Evolutionary conservation across 2,113 vertebrate species (phyloP).

Genomic region (Micronycteris hirsuta): DNA sequence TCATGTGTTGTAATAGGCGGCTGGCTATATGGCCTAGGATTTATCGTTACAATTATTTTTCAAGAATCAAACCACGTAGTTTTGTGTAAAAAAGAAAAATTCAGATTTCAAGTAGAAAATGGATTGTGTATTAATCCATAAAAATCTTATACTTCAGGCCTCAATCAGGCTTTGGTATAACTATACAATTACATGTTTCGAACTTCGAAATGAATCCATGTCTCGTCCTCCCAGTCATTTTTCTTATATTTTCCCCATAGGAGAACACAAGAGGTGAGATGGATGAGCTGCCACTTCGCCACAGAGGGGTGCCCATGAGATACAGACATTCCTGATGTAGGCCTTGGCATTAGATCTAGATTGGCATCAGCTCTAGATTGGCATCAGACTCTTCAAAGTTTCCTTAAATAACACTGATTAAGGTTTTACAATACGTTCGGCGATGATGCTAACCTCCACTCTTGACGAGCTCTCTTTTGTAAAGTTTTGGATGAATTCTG

Average conservation of each 20-base stretch:
- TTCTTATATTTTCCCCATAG: conserved; percentile 40
- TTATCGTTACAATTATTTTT: not conserved
- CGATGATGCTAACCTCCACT: conserved; percentile 61
- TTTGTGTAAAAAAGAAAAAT: not conserved
- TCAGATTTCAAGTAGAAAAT: conserved; percentile 43
- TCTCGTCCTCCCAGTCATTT: conserved; percentile 39
- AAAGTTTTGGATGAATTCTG: conserved; percentile 60
- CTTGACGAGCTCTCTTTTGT: conserved; percentile 62
- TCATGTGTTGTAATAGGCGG: not conserved
- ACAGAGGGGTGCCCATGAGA: conserved; percentile 56
- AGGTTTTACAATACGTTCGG: conserved; percentile 72
- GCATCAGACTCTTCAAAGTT: conserved; percentile 52
- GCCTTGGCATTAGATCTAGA: conserved; percentile 63
- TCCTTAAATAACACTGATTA: conserved; percentile 70
- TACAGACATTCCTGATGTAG: conserved; percentile 52
- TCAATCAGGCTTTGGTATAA: not conserved
- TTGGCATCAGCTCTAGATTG: conserved; percentile 59
- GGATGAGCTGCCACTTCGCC: conserved; percentile 58
- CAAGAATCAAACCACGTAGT: not conserved
- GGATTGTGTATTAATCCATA: conserved; percentile 29
- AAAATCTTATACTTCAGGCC: not conserved
- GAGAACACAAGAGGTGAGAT: conserved; percentile 10
- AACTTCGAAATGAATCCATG: not conserved
- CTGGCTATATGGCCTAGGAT: not conserved
- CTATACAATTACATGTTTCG: not conserved